Evolutionary conservation across 2,888 invertebrate genomes (phyloP), one percentile per base, ranked within the genome.

Genomic region (Tenthredo mesomela): DNA sequence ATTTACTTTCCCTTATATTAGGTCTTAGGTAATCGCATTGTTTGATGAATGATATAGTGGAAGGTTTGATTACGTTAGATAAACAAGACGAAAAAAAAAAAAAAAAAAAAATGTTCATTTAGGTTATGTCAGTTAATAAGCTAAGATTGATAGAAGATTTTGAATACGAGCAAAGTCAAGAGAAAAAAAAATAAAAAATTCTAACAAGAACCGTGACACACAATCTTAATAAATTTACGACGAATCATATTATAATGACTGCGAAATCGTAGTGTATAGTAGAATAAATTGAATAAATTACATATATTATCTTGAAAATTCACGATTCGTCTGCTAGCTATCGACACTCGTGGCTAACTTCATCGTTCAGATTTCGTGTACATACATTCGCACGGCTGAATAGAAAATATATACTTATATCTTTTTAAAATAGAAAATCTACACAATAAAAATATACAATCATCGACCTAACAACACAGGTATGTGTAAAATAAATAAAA

Each of bases 261-360:
- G 18, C n/a, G 18, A 50, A 50, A 50, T 50, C 47, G 6, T n/a
- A n/a, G n/a, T n/a, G n/a, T 1, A 4, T 33, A 33, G 29, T 29
- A 10, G 18, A 70, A 29, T 29, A n/a, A n/a, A n/a, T n/a, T n/a
- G n/a, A n/a, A 70, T 70, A 70, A 18, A 29, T 29, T 70, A 70
- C n/a, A n/a, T n/a, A n/a, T n/a, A n/a, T n/a, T 15, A 25, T 70
- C 7, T 70, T 37, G 40, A 71, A 37, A 71, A n/a, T 71, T 71
- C 37, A 25, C 25, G 21, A 47, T 47, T 54, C 54, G 77, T 77
- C 77, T 77, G 77, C 77, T 77, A 77, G 77, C 29, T 33, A 50
- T 50, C 43, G 40, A 71, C 5, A 37, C 15, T 12, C 21, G 43
- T 29, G 18, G 21, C 37, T 43, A 43, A 43, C 43, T 43, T 71